phyloP scores from a whole-genome alignment of 2,797 vertebrate species.

The Mus minutoides region DNA sequence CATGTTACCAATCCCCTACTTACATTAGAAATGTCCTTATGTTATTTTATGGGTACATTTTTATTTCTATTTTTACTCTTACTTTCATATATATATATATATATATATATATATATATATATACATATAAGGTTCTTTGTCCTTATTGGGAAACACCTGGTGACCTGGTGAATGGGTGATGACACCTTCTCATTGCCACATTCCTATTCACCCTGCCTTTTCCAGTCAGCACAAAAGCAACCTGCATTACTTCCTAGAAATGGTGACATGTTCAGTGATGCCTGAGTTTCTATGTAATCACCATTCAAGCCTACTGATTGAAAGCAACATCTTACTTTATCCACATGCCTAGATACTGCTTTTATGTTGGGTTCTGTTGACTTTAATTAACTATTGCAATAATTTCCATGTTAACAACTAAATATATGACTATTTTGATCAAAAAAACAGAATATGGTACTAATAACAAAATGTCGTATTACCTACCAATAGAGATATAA shows the following conservation, averaged over 20 bases:
- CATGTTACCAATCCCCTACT: rapidly evolving
- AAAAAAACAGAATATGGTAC: not conserved
- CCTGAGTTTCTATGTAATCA: not conserved
- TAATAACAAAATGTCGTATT: not conserved
- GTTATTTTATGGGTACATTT: not conserved
- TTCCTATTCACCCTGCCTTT: not conserved
- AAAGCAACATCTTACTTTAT: not conserved
- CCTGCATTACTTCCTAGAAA: slow-evolving; percentile 11
- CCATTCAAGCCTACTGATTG: not conserved
- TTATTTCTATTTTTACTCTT: not conserved
- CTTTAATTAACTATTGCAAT: not conserved
- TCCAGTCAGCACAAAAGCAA: slow-evolving; percentile 31
- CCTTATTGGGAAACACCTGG: slow-evolving; percentile 61
- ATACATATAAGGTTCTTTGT: no score
- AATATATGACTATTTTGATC: not conserved
- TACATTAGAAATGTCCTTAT: no score
- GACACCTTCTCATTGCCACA: not conserved
- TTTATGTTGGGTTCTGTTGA: not conserved
- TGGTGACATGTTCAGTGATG: not conserved
- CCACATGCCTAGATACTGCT: not conserved
- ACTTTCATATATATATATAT: not conserved
- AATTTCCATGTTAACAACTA: not conserved
- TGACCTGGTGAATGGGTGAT: slow-evolving; percentile 45
- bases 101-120: not conserved
- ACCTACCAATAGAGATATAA: not conserved